Evolutionary conservation across 2,113 vertebrate species (phyloP).

Genomic region (Prinia subflava): DNA sequence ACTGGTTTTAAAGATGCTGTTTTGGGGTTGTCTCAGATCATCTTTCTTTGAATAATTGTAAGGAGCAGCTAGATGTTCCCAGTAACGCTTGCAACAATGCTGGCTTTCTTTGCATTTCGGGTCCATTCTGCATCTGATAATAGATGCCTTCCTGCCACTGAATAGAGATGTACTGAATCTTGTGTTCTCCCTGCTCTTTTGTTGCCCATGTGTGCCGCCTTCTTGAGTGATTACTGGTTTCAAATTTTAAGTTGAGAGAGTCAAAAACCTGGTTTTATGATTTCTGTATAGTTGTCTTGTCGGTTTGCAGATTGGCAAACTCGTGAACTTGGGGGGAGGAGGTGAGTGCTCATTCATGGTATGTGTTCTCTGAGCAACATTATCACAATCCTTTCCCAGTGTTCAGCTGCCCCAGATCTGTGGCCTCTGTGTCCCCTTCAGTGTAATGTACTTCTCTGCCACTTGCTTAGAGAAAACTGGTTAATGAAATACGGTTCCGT

Average conservation of each 20-base stretch:
- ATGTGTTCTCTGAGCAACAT: neutral
- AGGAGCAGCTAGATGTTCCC: neutral
- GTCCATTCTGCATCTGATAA: conserved; percentile 26
- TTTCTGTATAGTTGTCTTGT: neutral
- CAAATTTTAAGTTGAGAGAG: neutral
- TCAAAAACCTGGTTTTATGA: neutral
- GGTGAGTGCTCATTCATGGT: neutral
- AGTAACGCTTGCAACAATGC: neutral
- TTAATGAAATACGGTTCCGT: neutral
- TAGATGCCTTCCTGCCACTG: conserved; percentile 44
- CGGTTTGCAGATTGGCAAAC: neutral
- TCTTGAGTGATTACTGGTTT: neutral
- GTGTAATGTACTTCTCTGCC: neutral
- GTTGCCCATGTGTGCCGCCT: neutral
- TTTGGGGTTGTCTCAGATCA: neutral
- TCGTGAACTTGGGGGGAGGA: neutral
- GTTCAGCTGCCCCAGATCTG: neutral
- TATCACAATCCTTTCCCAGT: neutral
- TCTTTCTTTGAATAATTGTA: neutral
- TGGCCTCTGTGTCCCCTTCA: neutral
- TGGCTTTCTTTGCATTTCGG: conserved; percentile 33
- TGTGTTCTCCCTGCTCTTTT: neutral
- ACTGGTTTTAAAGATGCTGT: neutral
- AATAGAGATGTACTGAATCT: conserved; percentile 29
- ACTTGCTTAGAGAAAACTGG: neutral